These are phyloP conservation scores for Ridgeia piscesae DNA, from an alignment of 1,140 invertebrate species.

Conservation along the genomic window DNA sequence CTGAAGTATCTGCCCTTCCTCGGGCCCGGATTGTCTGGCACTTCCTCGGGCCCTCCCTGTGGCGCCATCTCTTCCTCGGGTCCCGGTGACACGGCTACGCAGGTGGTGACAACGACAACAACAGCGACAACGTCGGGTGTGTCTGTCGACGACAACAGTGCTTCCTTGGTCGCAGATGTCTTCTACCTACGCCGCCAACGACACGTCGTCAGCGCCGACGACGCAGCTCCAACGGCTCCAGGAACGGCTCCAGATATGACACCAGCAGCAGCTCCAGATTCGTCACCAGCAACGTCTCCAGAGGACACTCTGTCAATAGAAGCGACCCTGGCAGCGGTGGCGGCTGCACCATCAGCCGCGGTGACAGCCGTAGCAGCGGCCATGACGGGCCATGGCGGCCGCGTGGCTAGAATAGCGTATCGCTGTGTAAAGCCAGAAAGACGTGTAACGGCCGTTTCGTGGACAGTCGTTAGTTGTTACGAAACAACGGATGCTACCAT, in stretches of 20 bases:
- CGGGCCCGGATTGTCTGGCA: no score
- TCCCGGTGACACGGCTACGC: no score
- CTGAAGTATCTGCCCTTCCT: no score
- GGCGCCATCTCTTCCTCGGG: no score
- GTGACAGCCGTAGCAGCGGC: neutral
- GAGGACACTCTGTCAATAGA: neutral
- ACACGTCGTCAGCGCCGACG: no score
- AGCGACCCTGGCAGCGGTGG: neutral
- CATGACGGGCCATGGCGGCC: no score
- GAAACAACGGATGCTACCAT: no score
- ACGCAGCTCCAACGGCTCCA: neutral
- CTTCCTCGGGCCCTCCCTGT: no score
- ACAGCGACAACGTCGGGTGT: neutral
- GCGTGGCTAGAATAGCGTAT: neutral
- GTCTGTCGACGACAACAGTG: neutral
- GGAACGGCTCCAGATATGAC: no score
- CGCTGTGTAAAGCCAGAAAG: neutral
- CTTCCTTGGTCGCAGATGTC: neutral
- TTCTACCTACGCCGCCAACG: neutral
- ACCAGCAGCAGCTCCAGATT: neutral
- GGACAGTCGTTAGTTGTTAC: neutral
- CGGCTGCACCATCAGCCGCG: neutral
- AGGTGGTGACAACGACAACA: no score
- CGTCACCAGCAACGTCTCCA: no score
- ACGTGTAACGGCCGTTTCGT: neutral